A percentile compares a stretch with the other conserved stretches of the same genome.
Evolutionary conservation across 2,888 invertebrate genomes (phyloP).

Genomic region (Plutella xylostella): DNA sequence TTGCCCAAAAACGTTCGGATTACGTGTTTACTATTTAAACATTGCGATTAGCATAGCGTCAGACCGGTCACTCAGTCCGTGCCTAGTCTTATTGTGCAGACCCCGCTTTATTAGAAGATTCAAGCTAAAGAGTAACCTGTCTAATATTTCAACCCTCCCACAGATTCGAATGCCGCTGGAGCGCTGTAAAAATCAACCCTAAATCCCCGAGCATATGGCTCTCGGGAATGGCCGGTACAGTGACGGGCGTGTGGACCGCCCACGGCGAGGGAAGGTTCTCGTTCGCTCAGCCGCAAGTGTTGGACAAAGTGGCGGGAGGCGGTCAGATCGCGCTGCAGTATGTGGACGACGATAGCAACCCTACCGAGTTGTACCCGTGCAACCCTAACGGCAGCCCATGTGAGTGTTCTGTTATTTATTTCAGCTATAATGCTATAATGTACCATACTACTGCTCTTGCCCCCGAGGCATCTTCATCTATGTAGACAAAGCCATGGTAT

Average conservation of each 20-base stretch:
- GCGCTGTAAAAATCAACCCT: conserved; percentile 77
- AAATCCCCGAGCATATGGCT: conserved; percentile 84
- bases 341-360: conserved; percentile 80
- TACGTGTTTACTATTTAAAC: no score
- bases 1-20: no score
- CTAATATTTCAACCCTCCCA: no score
- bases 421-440: no score
- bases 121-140: neutral
- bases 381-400: conserved; percentile 93
- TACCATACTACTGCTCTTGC: no score
- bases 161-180: conserved; percentile 79
- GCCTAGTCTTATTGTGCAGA: no score
- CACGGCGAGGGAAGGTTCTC: conserved; percentile 92
- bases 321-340: conserved; percentile 84
- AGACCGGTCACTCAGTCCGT: no score
- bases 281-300: conserved; percentile 57
- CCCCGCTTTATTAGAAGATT: neutral
- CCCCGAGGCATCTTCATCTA: no score
- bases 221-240: conserved; percentile 86
- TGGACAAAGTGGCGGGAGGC: conserved; percentile 58
- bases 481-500: no score
- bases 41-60: no score
- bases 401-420: conserved; percentile 33
- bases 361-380: conserved; percentile 89
- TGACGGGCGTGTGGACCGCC: conserved; percentile 96